These are phyloP conservation scores for Dolichotis patagonum DNA, from an alignment of 2,113 vertebrate species.

Conservation along the genomic window DNA sequence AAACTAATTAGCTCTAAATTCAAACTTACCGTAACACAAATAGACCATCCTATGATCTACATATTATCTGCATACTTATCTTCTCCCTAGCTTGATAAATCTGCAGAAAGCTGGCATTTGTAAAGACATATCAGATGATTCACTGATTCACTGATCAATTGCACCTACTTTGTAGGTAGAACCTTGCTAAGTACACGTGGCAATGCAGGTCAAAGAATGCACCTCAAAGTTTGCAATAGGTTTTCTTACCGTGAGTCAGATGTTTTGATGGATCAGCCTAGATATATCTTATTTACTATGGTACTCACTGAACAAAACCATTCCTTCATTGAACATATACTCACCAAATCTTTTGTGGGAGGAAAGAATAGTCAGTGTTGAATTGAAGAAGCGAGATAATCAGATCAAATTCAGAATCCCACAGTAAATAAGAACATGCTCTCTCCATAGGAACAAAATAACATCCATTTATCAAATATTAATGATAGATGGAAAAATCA, in stretches of 20 bases:
- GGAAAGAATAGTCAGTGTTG: background rate
- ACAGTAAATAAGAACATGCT: background rate
- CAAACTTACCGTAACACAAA: constrained; percentile 54
- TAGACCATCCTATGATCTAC: background rate
- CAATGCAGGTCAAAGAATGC: background rate
- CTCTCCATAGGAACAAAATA: background rate
- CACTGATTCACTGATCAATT: background rate
- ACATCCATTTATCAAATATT: constrained; percentile 3
- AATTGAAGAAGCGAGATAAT: background rate
- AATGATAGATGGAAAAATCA: background rate
- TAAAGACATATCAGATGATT: background rate
- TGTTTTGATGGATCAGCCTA: background rate
- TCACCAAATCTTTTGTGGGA: background rate
- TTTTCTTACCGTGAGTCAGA: background rate
- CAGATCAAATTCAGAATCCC: background rate
- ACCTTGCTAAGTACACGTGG: background rate
- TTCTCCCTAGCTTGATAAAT: background rate
- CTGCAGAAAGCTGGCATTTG: background rate
- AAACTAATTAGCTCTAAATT: constrained; percentile 65
- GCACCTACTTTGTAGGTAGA: background rate
- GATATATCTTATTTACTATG: background rate
- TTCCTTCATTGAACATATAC: background rate
- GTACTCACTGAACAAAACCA: background rate
- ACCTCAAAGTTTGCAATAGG: background rate
- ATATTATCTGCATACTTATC: background rate